Conservation (phyloP, 2,888 invertebrate genomes). For the Aporophyla nigra region DNA sequence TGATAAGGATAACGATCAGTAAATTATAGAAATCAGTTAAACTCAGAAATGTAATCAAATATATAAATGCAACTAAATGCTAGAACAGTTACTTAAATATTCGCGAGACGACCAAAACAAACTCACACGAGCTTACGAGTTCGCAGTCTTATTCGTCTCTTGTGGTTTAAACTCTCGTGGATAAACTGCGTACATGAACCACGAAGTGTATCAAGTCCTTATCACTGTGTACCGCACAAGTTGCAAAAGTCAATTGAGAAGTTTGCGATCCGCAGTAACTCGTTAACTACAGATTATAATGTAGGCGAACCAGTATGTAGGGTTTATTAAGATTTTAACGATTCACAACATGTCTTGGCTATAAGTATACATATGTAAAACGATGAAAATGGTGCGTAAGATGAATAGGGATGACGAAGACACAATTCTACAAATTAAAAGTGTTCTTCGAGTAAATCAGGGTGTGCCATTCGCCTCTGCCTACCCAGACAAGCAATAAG, state of each 20-base stretch:
- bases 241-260: slow-evolving; percentile 47
- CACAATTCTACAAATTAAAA: neutral
- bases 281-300: slow-evolving; percentile 19
- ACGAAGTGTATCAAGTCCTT: slow-evolving; percentile 50
- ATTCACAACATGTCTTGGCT: slow-evolving; percentile 15
- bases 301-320: slow-evolving; percentile 6
- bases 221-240: slow-evolving; percentile 54
- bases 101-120: slow-evolving; percentile 5
- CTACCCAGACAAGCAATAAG: neutral
- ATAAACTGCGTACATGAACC: slow-evolving; percentile 45
- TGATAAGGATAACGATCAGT: neutral
- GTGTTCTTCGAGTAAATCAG: neutral
- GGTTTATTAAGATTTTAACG: slow-evolving; percentile 37
- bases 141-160: slow-evolving; percentile 37
- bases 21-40: neutral
- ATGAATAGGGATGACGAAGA: neutral
- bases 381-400: neutral
- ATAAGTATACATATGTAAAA: slow-evolving; percentile 4
- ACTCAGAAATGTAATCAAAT: neutral
- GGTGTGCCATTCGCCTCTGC: neutral
- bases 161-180: slow-evolving; percentile 43
- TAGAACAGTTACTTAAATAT: slow-evolving; percentile 30
- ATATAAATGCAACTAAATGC: slow-evolving; percentile 19
- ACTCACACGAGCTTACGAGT: slow-evolving; percentile 30
- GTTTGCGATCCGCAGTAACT: slow-evolving; percentile 41